Percentiles rank a stretch among this genome's conserved stretches.
Evolutionary conservation across 64 coral and sea anemone genomes (phyloP).

Genomic region (Acropora yongei): DNA sequence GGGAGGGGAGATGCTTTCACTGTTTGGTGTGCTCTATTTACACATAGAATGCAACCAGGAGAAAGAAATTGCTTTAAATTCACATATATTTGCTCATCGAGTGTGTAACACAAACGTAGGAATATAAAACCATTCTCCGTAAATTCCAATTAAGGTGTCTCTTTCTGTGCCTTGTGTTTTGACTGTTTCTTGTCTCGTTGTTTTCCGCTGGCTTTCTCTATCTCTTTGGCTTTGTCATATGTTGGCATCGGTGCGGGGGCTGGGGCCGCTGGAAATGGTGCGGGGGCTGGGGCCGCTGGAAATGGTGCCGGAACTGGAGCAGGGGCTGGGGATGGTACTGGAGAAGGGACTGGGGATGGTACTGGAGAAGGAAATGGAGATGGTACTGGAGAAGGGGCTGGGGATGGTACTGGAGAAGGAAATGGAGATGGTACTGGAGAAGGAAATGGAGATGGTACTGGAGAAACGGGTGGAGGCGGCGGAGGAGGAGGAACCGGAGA

Average conservation of each 20-base stretch:
- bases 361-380: background rate
- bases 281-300: constrained; percentile 2
- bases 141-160: background rate
- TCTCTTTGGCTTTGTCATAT: constrained; percentile 12
- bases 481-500: no score
- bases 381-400: background rate
- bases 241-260: background rate
- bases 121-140: no score
- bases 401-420: background rate
- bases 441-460: no score
- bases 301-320: background rate
- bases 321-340: constrained; percentile 15
- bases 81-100: no score
- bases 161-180: background rate
- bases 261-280: background rate
- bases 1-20: no score
- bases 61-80: no score
- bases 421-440: no score
- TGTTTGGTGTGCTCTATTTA: no score
- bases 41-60: no score
- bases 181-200: background rate
- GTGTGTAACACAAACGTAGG: no score
- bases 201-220: background rate
- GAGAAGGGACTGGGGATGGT: constrained; percentile 7
- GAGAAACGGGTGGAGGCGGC: no score